phyloP scores from a whole-genome alignment of 2,888 invertebrate genomes.

The Cotesia congregata region DNA sequence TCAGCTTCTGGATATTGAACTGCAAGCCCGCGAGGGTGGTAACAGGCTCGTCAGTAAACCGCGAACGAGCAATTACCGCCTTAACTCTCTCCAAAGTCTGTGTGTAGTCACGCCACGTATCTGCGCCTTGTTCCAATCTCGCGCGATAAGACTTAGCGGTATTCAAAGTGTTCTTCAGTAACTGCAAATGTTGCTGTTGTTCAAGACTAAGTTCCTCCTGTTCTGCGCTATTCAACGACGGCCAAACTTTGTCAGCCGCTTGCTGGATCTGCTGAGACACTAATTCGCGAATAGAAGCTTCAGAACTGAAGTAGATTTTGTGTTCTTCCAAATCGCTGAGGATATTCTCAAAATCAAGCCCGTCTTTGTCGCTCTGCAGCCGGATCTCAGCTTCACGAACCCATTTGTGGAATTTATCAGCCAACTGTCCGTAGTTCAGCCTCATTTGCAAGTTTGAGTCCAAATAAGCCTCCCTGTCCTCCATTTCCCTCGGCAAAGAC shows the following conservation, averaged over 20 bases:
- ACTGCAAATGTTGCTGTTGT: conserved; percentile 84
- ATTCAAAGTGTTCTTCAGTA: conserved; percentile 85
- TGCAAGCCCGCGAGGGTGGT: conserved; percentile 86
- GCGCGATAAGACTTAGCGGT: conserved; percentile 86
- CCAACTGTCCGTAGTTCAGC: conserved; percentile 82
- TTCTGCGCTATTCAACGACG: conserved; percentile 83
- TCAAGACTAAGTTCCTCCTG: conserved; percentile 88
- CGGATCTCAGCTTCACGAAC: conserved; percentile 86
- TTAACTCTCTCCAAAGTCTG: conserved; percentile 84
- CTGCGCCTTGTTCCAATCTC: conserved; percentile 84
- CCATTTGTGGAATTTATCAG: conserved; percentile 86
- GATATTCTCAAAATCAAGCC: conserved; percentile 90
- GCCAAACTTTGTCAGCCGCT: conserved; percentile 90
- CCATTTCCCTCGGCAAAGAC: conserved; percentile 84
- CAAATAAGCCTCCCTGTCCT: conserved; percentile 85
- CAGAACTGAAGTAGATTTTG: conserved; percentile 87
- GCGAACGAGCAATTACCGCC: conserved; percentile 81
- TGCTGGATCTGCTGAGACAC: conserved; percentile 87
- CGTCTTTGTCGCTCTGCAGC: conserved; percentile 83
- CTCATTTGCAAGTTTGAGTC: conserved; percentile 83
- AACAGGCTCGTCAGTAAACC: conserved; percentile 84
- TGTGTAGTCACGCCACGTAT: conserved; percentile 89
- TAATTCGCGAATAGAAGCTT: conserved; percentile 82
- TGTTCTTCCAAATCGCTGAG: conserved; percentile 87
- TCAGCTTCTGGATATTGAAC: conserved; percentile 86